Percentiles rank a stretch among this genome's conserved stretches.
phyloP scores from a whole-genome alignment of 2,888 invertebrate genomes.

The Maniola hyperantus region DNA sequence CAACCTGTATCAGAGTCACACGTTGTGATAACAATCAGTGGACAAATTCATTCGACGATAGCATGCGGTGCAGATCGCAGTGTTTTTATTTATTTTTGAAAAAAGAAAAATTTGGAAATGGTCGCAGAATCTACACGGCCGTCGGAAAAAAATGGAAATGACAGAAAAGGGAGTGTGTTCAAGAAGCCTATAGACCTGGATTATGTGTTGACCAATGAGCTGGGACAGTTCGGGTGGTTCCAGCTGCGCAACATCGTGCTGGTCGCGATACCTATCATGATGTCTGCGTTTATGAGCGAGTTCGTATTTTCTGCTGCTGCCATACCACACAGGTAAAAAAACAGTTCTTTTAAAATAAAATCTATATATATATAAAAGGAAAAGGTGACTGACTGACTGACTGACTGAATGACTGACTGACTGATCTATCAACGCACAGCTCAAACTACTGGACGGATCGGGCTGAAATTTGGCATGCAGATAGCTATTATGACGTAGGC shows the following conservation, averaged over 20 bases:
- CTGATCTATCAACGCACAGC: too few species aligned
- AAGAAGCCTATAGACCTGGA: constrained; percentile 59
- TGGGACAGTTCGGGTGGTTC: constrained; percentile 84
- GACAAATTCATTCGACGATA: constrained; percentile 9
- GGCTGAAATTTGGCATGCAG: too few species aligned
- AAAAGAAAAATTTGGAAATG: background rate
- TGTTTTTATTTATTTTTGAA: background rate
- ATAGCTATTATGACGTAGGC: too few species aligned
- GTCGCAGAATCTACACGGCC: background rate
- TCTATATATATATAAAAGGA: too few species aligned
- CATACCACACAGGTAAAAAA: constrained; percentile 84
- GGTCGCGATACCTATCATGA: constrained; percentile 82
- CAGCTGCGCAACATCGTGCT: constrained; percentile 81
- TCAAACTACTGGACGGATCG: too few species aligned
- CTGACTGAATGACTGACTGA: too few species aligned
- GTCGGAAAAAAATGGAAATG: background rate
- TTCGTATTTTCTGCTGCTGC: constrained; percentile 88
- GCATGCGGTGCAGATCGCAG: background rate
- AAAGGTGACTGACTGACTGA: too few species aligned
- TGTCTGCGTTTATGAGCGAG: constrained; percentile 84
- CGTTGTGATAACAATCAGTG: constrained; percentile 50
- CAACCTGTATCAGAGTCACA: background rate
- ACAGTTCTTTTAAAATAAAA: background rate
- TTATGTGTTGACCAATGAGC: constrained; percentile 64
- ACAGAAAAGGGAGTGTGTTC: background rate